Conservation (phyloP, 1,140 invertebrate species). For the Plectrocnemia conspersa region DNA sequence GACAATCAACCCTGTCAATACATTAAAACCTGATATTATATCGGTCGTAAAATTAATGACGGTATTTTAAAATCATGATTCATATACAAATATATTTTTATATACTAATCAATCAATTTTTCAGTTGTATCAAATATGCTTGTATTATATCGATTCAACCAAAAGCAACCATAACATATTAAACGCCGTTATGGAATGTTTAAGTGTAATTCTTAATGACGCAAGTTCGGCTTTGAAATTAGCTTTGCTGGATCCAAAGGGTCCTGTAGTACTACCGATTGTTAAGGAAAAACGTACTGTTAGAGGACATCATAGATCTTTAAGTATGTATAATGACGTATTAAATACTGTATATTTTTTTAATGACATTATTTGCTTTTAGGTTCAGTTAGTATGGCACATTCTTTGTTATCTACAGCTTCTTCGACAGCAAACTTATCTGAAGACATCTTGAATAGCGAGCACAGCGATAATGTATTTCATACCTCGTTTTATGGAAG, state of each 20-base stretch:
- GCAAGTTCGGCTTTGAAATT: slow-evolving; percentile 57
- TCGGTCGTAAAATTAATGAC: slow-evolving; percentile 27
- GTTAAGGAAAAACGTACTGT: slow-evolving; percentile 43
- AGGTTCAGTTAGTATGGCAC: slow-evolving; percentile 45
- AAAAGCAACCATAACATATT: slow-evolving; percentile 79
- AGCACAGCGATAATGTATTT: slow-evolving; percentile 41
- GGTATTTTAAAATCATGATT: slow-evolving; percentile 12
- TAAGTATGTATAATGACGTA: slow-evolving; percentile 43
- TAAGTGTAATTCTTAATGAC: slow-evolving; percentile 67
- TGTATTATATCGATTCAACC: slow-evolving; percentile 61
- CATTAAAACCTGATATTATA: slow-evolving; percentile 18
- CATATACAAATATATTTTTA: background rate
- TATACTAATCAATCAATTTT: slow-evolving; percentile 35
- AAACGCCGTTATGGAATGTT: slow-evolving; percentile 74
- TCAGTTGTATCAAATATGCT: slow-evolving; percentile 77
- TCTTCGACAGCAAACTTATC: slow-evolving; percentile 34
- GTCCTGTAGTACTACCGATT: slow-evolving; percentile 48
- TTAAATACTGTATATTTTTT: slow-evolving; percentile 22
- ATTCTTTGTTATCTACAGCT: slow-evolving; percentile 39
- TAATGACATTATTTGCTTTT: slow-evolving; percentile 41
- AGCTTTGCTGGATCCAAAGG: slow-evolving; percentile 49
- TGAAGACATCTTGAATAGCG: slow-evolving; percentile 36
- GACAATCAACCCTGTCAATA: slow-evolving; percentile 19
- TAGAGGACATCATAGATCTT: slow-evolving; percentile 47
- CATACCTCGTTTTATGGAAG: slow-evolving; percentile 43